phyloP scores from a whole-genome alignment of 2,113 vertebrate species.

The Terrapene triunguis region DNA sequence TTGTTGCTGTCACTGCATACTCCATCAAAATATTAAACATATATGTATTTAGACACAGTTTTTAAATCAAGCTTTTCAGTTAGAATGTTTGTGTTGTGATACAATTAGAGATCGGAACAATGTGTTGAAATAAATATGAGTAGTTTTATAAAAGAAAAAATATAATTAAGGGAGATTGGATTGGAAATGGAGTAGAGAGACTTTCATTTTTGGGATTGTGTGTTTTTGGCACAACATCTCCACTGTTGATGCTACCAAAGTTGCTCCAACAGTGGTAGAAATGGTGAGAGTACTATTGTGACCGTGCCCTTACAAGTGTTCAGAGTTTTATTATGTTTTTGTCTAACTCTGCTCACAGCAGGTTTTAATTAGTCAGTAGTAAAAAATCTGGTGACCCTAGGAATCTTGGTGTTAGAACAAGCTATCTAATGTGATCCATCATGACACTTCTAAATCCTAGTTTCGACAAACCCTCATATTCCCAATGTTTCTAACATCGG shows the following conservation, averaged over 20 bases:
- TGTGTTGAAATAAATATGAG: too few relatives aligned
- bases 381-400: background rate
- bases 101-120: too few relatives aligned
- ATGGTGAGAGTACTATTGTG: background rate
- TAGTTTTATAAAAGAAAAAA: too few relatives aligned
- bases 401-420: background rate
- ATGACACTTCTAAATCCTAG: background rate
- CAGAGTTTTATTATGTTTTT: background rate
- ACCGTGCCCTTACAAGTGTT: background rate
- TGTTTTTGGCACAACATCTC: background rate
- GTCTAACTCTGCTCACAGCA: background rate
- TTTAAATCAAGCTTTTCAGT: too few relatives aligned
- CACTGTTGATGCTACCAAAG: background rate
- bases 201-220: too few relatives aligned
- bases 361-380: background rate
- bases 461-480: background rate
- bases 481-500: background rate
- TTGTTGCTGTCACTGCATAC: too few relatives aligned
- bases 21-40: too few relatives aligned
- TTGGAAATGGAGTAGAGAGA: too few relatives aligned
- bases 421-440: background rate
- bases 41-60: too few relatives aligned
- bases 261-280: background rate
- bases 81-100: too few relatives aligned
- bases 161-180: too few relatives aligned